Conservation (phyloP, 2,113 vertebrate species). For the Raja brachyura region DNA sequence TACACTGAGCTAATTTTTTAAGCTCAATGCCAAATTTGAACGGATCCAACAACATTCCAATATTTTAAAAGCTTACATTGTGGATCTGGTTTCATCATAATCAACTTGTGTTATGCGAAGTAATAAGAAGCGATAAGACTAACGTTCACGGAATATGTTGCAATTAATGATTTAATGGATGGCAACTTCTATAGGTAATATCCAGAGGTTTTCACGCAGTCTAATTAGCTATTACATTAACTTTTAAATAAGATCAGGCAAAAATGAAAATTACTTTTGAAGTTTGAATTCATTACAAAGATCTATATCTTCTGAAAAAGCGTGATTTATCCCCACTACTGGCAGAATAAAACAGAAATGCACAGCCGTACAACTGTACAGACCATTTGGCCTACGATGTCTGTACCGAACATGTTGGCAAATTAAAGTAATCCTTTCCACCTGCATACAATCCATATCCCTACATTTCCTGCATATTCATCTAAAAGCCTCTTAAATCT, state of each 20-base stretch:
- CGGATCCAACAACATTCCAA: not conserved
- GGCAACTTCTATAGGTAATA: not conserved
- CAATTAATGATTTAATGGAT: conserved; percentile 14
- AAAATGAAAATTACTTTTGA: conserved; percentile 21
- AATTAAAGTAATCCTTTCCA: no score
- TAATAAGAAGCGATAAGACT: conserved; percentile 19
- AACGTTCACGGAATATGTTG: not conserved
- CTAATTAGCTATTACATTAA: not conserved
- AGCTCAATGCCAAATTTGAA: not conserved
- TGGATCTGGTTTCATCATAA: not conserved
- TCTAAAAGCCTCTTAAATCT: no score
- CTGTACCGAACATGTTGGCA: no score
- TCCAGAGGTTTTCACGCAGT: not conserved
- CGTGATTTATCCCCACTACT: not conserved
- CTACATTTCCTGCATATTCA: no score
- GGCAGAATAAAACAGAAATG: not conserved
- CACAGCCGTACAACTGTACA: no score
- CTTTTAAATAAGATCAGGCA: conserved; percentile 5
- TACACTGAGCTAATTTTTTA: not conserved
- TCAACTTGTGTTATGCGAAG: not conserved
- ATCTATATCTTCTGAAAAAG: not conserved
- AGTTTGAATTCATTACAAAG: conserved; percentile 14
- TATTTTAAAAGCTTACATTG: not conserved
- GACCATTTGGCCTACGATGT: no score
- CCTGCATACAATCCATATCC: no score